These are phyloP conservation scores for Malurus splendens DNA, from an alignment of 2,797 vertebrate genomes.

Conservation along the genomic window DNA sequence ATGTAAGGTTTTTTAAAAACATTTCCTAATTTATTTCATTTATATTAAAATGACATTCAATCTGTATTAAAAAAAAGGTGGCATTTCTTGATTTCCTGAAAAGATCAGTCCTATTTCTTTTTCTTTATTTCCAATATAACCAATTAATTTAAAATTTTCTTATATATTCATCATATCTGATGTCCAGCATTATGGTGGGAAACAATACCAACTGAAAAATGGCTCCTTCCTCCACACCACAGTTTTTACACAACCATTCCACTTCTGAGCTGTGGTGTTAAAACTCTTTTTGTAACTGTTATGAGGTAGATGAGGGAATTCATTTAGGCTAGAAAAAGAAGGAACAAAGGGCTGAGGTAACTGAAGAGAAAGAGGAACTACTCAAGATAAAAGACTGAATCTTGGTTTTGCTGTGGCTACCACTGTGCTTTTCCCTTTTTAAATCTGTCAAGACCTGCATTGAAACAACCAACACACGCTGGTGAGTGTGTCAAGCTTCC, in stretches of 20 bases:
- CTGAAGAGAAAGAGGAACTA: background rate
- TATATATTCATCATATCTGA: background rate
- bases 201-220: background rate
- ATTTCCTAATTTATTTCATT: background rate
- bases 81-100: background rate
- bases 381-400: background rate
- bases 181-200: no score
- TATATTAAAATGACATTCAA: background rate
- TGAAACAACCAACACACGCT: background rate
- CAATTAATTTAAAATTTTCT: background rate
- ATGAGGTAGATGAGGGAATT: background rate
- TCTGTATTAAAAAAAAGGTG: background rate
- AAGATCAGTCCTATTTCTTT: background rate
- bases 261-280: background rate
- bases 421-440: background rate
- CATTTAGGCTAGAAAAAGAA: background rate
- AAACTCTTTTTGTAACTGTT: background rate
- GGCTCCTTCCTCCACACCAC: accelerated
- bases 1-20: background rate
- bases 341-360: background rate
- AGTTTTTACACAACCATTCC: background rate
- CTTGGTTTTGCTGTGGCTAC: background rate
- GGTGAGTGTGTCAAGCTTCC: background rate
- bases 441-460: background rate
- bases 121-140: background rate